Percentiles rank a stretch among this genome's conserved stretches.
phyloP scores from a whole-genome alignment of 2,797 vertebrate species.

The Jordanella pulchra region DNA sequence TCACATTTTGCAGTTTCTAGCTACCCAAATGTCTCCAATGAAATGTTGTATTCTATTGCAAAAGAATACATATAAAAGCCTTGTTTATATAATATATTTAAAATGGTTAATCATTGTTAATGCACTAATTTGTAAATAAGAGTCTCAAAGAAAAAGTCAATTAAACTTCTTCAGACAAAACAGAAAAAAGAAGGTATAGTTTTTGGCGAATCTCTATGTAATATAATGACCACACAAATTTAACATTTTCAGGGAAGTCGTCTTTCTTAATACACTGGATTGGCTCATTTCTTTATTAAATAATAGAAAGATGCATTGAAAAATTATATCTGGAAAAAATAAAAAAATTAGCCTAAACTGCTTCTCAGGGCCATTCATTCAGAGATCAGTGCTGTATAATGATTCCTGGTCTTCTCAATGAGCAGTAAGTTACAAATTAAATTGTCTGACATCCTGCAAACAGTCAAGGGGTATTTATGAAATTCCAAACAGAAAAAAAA shows the following conservation, averaged over 20 bases:
- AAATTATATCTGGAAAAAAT: slow-evolving; percentile 10
- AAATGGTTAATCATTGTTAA: slow-evolving; percentile 4
- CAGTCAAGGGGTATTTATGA: slow-evolving; percentile 1
- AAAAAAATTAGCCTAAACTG: background rate
- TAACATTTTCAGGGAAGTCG: slow-evolving; percentile 10
- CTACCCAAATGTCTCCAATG: slow-evolving; percentile 12
- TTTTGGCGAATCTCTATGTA: background rate
- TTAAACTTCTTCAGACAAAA: slow-evolving; percentile 20
- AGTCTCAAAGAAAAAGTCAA: slow-evolving; percentile 22
- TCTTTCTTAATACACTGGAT: slow-evolving; percentile 20
- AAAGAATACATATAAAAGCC: background rate
- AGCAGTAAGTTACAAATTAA: background rate
- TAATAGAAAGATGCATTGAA: slow-evolving; percentile 19
- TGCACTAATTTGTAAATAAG: slow-evolving; percentile 7
- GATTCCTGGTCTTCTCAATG: background rate
- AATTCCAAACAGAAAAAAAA: slow-evolving; percentile 2
- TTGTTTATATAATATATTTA: slow-evolving; percentile 4
- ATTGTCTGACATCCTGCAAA: background rate
- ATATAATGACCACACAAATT: background rate
- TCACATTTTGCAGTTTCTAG: slow-evolving; percentile 20
- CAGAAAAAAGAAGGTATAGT: background rate
- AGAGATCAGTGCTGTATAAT: background rate
- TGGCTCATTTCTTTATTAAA: slow-evolving; percentile 19
- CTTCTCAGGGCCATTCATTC: background rate
- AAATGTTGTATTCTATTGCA: background rate